Evolutionary conservation across 1,140 invertebrate species (phyloP), one percentile per base, ranked within the genome.

Genomic region (Drosophila subpulchrella): DNA sequence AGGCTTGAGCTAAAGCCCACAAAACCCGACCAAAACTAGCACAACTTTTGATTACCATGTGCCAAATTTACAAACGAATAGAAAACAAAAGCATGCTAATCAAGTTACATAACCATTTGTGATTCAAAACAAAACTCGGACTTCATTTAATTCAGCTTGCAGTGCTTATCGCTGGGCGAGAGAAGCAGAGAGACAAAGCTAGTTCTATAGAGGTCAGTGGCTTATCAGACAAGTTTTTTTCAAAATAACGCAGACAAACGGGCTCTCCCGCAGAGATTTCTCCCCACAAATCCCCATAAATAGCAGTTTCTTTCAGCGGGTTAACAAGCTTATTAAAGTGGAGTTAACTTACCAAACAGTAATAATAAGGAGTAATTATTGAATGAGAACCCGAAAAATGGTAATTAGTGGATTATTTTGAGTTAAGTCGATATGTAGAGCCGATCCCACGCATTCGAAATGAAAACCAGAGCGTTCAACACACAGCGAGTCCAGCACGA

Each of bases 401-500:
- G 57, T 36, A 47, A 60, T 53, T 38, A 50, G 53, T 38, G 34
- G 54, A 32, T 27, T 57, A 71, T 50, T 46, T 65, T 12, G 60
- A 60, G 7, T 39, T n/a, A 34, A 51, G n/a, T 20, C 55, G 24
- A 48, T 30, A 39, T 27, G 3, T 10, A 39, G 17, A 39, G 13
- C 32, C 20, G 55, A 72, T 60, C 46, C 44, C 55, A 71, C 76
- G 65, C 76, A 61, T 56, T 86, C 53, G 36, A 68, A 72, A 68
- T 50, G 55, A 57, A 76, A 88, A 76, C 41, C 62, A 79, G 75
- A 84, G 75, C 59, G 84, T 83, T 74, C 79, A 83, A 88, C 84
- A 79, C 83, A 57, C 66, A 50, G 84, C 72, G 83, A 88, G 80
- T 83, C 63, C 84, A 89, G 39, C 56, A 68, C 84, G 75, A 89